Percentiles rank a stretch among this genome's conserved stretches.
Conservation (phyloP, 2,888 invertebrate species). For the Chrysotoxum bicinctum region DNA sequence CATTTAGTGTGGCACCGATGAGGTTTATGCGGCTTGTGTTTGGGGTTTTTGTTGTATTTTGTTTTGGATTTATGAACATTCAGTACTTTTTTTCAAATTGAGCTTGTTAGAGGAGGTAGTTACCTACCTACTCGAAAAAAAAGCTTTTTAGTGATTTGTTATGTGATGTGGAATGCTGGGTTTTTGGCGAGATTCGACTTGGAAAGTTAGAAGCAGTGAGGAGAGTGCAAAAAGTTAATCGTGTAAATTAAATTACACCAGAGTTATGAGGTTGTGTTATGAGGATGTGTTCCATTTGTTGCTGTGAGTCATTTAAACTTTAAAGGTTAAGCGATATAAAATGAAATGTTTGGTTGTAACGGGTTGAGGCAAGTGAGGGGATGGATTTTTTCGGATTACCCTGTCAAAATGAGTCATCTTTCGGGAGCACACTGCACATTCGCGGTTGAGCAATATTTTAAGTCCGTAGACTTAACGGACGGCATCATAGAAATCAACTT, state of each 20-base stretch:
- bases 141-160: slow-evolving; percentile 21
- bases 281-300: background rate
- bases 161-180: background rate
- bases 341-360: too few relatives aligned
- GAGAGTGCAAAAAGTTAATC: background rate
- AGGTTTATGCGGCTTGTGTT: background rate
- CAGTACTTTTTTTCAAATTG: background rate
- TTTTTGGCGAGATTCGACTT: background rate
- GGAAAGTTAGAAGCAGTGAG: background rate
- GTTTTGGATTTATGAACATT: slow-evolving; percentile 13
- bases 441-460: too few relatives aligned
- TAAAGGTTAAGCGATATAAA: background rate
- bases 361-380: too few relatives aligned
- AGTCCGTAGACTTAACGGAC: too few relatives aligned
- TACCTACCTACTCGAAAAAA: background rate
- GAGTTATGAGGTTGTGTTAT: background rate
- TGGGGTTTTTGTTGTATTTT: background rate
- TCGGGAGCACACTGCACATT: too few relatives aligned
- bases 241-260: background rate
- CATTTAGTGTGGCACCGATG: slow-evolving; percentile 24
- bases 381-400: too few relatives aligned
- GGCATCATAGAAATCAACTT: too few relatives aligned
- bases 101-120: background rate
- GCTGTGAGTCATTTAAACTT: background rate
- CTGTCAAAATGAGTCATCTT: too few relatives aligned